phyloP scores from a whole-genome alignment of 2,113 vertebrate genomes.

The Otis tarda region DNA sequence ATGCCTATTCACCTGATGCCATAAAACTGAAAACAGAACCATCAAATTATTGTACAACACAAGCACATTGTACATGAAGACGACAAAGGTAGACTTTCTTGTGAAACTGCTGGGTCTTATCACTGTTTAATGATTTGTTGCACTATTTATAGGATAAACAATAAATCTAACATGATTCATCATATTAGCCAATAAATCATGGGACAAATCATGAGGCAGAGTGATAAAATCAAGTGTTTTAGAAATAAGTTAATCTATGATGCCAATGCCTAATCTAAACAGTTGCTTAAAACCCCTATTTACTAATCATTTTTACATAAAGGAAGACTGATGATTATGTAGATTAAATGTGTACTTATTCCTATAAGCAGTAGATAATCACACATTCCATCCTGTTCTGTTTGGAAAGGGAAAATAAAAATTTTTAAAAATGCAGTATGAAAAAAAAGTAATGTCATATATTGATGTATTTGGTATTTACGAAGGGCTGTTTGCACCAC shows the following conservation, averaged over 20 bases:
- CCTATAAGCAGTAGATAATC: conserved; percentile 70
- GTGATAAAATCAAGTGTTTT: conserved; percentile 87
- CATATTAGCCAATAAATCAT: conserved; percentile 85
- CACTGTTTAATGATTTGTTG: conserved; percentile 81
- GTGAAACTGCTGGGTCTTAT: conserved; percentile 65
- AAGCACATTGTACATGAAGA: neutral
- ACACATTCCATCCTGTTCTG: conserved; percentile 36
- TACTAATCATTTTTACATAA: conserved; percentile 83
- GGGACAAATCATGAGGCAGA: conserved; percentile 84
- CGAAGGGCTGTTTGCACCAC: neutral
- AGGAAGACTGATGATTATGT: conserved; percentile 80
- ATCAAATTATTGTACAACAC: conserved; percentile 16
- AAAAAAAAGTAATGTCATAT: neutral
- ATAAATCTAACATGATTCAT: conserved; percentile 83
- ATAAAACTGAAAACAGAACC: neutral
- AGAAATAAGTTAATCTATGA: conserved; percentile 85
- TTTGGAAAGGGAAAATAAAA: neutral
- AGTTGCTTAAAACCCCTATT: conserved; percentile 81
- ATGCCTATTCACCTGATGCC: conserved; percentile 11
- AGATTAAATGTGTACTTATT: conserved; percentile 80
- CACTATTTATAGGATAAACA: conserved; percentile 82
- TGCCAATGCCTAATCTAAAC: conserved; percentile 82
- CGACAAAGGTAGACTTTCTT: conserved; percentile 55
- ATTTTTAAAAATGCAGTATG: neutral
- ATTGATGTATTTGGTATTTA: neutral